Evolutionary conservation across 2,797 vertebrate species (phyloP), one percentile per base, ranked within the genome.

Genomic region (Cyprinella venusta): DNA sequence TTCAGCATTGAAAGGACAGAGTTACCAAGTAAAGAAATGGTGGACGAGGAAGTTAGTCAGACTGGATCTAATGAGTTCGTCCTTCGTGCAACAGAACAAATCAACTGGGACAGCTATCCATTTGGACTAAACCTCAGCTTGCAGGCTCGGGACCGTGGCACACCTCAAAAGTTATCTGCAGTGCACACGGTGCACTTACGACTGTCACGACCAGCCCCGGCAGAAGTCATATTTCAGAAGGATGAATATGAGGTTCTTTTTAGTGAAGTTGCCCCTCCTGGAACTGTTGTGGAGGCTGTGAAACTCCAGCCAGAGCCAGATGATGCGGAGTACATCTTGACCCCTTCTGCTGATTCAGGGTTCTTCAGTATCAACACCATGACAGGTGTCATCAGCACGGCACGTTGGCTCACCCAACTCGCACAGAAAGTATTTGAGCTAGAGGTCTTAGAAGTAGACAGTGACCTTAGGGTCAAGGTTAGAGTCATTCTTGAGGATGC

Each of bases 231-330:
- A n/a, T 99, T 99, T 93, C 96, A 97, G 89, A 94, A 92, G 45
- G 95, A 97, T 52, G 54, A 84, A 0, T 99, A 99, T 2, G 95
- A 97, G 69, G 90, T 97, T 80, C 92, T 88, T 5, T 90, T 99
- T 61, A 98, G 93, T 92, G 97, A 99, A 92, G 96, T 99, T 87
- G 97, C 97, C 24, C 98, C 98, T 86, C 97, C 97, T 38, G 96
- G 96, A 48, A 96, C 96, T 1, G 88, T 96, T 45, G 95, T 98
- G 67, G 93, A 90, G 4, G 91, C 95, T 48, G 94, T 98, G 83
- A 97, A 96, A 88, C 93, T 98, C 64, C 89, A 84, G 1, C 95
- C 97, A 18, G 96, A 97, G 83, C 95, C 95, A 0, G 93, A 93
- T 6, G 93, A 96, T 87, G 93, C 95, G 61, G 96, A 97, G 88